These are phyloP conservation scores for Steinernema carpocapsae DNA, from an alignment of 2,888 invertebrate genomes.

Conservation along the genomic window DNA sequence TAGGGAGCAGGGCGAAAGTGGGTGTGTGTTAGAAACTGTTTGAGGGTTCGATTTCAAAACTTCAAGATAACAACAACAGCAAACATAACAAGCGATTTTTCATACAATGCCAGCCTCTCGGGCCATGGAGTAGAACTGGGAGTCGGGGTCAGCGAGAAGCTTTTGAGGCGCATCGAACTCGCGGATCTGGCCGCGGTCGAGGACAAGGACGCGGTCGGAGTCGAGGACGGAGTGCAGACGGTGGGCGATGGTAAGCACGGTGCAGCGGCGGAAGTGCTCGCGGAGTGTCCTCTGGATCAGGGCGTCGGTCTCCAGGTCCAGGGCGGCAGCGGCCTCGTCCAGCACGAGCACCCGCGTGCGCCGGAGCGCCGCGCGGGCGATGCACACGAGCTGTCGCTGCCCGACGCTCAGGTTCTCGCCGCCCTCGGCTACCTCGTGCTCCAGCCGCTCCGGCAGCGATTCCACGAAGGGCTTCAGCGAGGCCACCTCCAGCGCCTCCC, in stretches of 20 bases:
- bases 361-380: conserved; percentile 71
- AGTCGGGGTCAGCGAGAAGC: conserved; percentile 76
- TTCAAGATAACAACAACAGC: too few relatives aligned
- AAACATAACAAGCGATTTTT: too few relatives aligned
- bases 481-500: conserved; percentile 75
- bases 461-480: conserved; percentile 85
- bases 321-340: conserved; percentile 72
- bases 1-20: too few relatives aligned
- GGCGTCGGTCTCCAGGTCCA: conserved; percentile 66
- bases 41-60: too few relatives aligned
- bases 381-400: conserved; percentile 58
- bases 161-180: conserved; percentile 78
- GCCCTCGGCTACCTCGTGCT: conserved; percentile 32
- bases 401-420: conserved; percentile 32
- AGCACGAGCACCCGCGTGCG: conserved; percentile 68
- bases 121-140: conserved; percentile 77
- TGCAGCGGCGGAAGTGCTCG: conserved; percentile 80
- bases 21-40: too few relatives aligned
- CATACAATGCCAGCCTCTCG: conserved; percentile 45
- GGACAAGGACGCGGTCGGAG: conserved; percentile 80
- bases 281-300: conserved; percentile 77
- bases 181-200: conserved; percentile 78
- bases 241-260: conserved; percentile 74
- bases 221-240: conserved; percentile 81
- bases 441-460: conserved; percentile 73